These are phyloP conservation scores for Siniperca knerii DNA, from an alignment of 2,113 vertebrate species.

Conservation along the genomic window DNA sequence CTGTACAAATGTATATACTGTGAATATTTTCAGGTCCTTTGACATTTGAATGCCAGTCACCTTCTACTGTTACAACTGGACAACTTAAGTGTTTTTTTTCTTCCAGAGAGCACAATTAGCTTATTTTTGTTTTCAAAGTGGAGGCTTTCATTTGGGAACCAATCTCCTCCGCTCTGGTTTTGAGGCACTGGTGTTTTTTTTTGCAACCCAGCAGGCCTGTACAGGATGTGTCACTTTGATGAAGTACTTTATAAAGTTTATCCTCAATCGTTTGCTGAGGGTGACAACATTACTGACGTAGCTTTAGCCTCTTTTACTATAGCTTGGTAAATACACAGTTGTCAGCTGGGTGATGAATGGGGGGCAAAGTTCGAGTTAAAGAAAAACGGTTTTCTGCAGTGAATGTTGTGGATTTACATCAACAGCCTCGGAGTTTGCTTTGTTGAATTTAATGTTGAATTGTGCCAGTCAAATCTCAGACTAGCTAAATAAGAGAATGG, in stretches of 20 bases:
- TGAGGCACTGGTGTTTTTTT: background rate
- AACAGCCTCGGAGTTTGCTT: no score
- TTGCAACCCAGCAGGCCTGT: background rate
- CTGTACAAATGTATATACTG: background rate
- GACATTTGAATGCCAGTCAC: background rate
- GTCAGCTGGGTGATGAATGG: background rate
- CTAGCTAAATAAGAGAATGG: background rate
- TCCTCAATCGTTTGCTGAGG: conserved; percentile 16
- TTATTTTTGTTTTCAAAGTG: background rate
- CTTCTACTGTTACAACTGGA: background rate
- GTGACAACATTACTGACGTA: background rate
- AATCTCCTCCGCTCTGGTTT: background rate
- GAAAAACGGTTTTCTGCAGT: background rate
- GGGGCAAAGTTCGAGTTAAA: background rate
- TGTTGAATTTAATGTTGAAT: background rate
- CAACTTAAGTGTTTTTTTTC: background rate
- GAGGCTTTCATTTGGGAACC: background rate
- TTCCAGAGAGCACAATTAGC: no score
- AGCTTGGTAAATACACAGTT: background rate
- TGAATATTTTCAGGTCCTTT: conserved; percentile 13
- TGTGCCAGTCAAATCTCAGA: background rate
- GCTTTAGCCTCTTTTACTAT: background rate
- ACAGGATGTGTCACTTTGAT: background rate
- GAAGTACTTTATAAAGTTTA: background rate
- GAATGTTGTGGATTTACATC: background rate